Percentiles rank a stretch among this genome's conserved stretches.
phyloP scores from a whole-genome alignment of 37 sponge, comb jelly and placozoan species.

The Hormiphora californensis region DNA sequence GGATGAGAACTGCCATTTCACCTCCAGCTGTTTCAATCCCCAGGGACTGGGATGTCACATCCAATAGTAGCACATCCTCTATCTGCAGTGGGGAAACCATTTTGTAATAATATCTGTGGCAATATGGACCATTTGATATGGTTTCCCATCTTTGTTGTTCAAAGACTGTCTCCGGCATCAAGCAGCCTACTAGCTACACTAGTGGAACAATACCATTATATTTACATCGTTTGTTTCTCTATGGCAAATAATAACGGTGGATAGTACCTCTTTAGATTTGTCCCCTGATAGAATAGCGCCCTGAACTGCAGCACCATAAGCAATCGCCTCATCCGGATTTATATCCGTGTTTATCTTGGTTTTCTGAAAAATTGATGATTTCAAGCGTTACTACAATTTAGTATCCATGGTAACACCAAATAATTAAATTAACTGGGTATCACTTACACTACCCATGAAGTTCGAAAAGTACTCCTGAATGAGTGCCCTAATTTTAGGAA shows the following conservation, averaged over 20 bases:
- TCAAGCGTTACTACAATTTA: neutral
- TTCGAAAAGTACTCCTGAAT: neutral
- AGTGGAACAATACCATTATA: no score
- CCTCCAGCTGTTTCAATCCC: conserved; percentile 11
- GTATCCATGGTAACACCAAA: neutral
- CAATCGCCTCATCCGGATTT: conserved; percentile 6
- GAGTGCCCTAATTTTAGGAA: neutral
- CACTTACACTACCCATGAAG: neutral
- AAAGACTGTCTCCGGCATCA: no score
- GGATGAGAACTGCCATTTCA: neutral
- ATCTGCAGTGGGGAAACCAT: no score
- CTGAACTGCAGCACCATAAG: conserved; percentile 21
- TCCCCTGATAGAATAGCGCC: neutral
- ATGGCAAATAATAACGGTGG: no score
- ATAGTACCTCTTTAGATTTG: neutral
- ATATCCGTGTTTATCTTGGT: conserved; percentile 24
- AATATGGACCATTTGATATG: no score
- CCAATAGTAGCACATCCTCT: neutral
- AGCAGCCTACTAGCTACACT: no score
- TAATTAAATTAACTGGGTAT: neutral
- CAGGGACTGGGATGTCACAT: neutral
- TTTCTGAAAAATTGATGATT: neutral
- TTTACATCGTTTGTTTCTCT: no score
- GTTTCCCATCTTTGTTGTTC: no score
- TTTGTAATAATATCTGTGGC: no score